Evolutionary conservation across 2,888 invertebrate genomes (phyloP).

Genomic region (Willowsia nigromaculata): DNA sequence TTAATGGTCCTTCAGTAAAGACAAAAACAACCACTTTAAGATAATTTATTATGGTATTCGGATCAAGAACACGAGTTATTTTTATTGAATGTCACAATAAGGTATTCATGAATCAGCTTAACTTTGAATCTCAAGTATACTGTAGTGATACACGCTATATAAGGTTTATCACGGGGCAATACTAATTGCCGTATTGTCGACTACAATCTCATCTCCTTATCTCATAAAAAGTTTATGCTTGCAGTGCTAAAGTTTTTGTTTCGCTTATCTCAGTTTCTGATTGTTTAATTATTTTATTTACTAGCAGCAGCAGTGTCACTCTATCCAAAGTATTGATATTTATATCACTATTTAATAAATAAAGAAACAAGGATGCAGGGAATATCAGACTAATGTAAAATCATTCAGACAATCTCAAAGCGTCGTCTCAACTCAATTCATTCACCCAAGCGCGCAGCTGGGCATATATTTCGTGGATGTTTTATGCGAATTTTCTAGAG

Average conservation of each 20-base stretch:
- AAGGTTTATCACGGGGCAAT: too few relatives aligned
- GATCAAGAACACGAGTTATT: not conserved
- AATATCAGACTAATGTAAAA: too few relatives aligned
- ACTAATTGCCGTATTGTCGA: too few relatives aligned
- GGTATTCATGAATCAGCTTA: not conserved
- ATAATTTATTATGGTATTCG: not conserved
- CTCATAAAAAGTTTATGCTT: conserved; percentile 2
- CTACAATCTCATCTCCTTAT: too few relatives aligned
- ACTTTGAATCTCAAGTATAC: too few relatives aligned
- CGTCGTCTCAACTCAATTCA: not conserved
- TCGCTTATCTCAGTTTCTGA: not conserved
- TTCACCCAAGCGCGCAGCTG: not conserved
- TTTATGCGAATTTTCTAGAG: not conserved
- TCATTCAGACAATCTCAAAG: not conserved
- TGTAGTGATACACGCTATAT: too few relatives aligned
- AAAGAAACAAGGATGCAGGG: too few relatives aligned
- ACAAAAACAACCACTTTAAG: conserved; percentile 33
- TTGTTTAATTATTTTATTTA: not conserved
- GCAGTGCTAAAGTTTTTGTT: conserved; percentile 7
- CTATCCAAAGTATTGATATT: too few relatives aligned
- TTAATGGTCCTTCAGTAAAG: not conserved
- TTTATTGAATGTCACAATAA: not conserved
- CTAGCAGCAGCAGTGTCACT: too few relatives aligned
- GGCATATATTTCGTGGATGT: not conserved
- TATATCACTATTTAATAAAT: too few relatives aligned